phyloP scores from a whole-genome alignment of 1,140 invertebrate genomes.

The Penaeus chinensis region DNA sequence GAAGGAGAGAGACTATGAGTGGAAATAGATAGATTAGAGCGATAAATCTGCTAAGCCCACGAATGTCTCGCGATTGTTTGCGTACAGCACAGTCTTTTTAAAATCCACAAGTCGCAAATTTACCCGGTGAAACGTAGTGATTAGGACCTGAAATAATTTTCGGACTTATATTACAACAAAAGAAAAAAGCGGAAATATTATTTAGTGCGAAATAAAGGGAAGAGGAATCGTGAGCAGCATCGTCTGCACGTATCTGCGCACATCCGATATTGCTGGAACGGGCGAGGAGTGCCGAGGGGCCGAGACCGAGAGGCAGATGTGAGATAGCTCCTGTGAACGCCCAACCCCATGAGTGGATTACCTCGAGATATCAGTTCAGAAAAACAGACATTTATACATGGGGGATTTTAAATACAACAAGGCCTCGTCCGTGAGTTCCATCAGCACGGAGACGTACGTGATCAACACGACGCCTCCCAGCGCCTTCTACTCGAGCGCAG shows the following conservation, averaged over 20 bases:
- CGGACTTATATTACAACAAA: no score
- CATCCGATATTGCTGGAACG: constrained; percentile 59
- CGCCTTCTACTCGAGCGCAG: constrained; percentile 58
- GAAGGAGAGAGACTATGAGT: no score
- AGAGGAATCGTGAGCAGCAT: constrained; percentile 24
- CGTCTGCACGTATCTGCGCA: constrained; percentile 59
- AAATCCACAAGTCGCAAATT: neutral
- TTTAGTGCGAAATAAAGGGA: no score
- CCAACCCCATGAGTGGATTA: constrained; percentile 51
- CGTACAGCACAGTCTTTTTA: constrained; percentile 32
- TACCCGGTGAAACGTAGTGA: neutral
- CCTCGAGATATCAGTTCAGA: constrained; percentile 44
- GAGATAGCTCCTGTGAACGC: constrained; percentile 56
- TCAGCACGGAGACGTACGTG: constrained; percentile 57
- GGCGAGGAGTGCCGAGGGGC: constrained; percentile 53
- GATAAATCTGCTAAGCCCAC: constrained; percentile 49
- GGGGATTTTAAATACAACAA: constrained; percentile 62
- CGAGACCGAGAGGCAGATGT: constrained; percentile 52
- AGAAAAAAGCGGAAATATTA: no score
- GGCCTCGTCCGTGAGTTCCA: constrained; percentile 55
- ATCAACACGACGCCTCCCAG: constrained; percentile 55
- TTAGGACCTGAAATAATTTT: no score
- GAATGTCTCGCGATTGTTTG: constrained; percentile 17
- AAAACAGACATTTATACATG: constrained; percentile 59
- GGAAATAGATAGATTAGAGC: neutral